These are phyloP conservation scores for Stichodactyla helianthus DNA, from an alignment of 64 coral and sea anemone genomes.

Conservation along the genomic window DNA sequence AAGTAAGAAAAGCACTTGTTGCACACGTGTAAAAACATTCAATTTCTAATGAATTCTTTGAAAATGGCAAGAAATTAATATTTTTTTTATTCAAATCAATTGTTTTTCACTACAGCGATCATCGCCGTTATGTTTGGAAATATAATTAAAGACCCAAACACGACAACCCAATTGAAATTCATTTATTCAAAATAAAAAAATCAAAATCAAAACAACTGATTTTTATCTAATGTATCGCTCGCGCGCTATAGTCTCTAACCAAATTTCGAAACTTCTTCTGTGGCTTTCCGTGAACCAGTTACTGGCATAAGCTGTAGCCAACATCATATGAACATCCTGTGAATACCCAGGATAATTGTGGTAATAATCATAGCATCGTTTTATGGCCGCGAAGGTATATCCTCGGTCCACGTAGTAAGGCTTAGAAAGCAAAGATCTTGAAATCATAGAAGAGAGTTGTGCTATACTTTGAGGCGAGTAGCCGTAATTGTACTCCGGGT, in stretches of 20 bases:
- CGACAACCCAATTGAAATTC: not conserved
- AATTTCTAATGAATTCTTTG: slow-evolving; percentile 6
- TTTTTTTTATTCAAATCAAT: not conserved
- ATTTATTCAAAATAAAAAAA: not conserved
- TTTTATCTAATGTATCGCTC: slow-evolving; percentile 36
- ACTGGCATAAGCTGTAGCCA: slow-evolving; percentile 67
- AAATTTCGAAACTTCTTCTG: slow-evolving; percentile 43
- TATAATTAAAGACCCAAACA: not conserved
- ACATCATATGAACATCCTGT: slow-evolving; percentile 85
- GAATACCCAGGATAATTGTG: slow-evolving; percentile 68
- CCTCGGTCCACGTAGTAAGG: slow-evolving; percentile 73
- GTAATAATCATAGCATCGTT: slow-evolving; percentile 85
- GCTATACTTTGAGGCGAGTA: slow-evolving; percentile 71
- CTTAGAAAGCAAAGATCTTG: slow-evolving; percentile 61
- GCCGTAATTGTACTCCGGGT: slow-evolving; percentile 67
- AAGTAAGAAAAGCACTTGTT: slow-evolving; percentile 2
- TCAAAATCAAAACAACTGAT: not conserved
- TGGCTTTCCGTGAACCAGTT: slow-evolving; percentile 81
- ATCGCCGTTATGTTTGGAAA: not conserved
- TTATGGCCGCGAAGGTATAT: slow-evolving; percentile 63
- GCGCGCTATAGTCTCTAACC: slow-evolving; percentile 65
- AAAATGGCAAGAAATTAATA: not conserved
- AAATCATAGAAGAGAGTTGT: slow-evolving; percentile 66
- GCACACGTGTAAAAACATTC: slow-evolving; percentile 6
- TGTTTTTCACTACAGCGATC: not conserved